Base-by-base conservation (phyloP, 2,888 invertebrate genomes). In the Drosophila cracens region DNA sequence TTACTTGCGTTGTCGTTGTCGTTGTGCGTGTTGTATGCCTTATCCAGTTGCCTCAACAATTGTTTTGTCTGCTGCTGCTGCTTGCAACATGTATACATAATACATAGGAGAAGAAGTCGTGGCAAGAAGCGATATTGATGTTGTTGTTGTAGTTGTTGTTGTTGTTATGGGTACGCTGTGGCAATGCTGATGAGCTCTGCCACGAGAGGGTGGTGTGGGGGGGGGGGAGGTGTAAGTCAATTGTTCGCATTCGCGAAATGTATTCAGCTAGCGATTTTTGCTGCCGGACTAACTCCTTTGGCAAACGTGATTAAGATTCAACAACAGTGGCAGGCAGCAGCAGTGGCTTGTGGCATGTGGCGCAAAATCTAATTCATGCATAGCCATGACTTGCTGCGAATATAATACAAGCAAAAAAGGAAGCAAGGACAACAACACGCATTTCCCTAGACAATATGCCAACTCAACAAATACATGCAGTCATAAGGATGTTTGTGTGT, bases 281-380 rank as follows among this genome's bases (percentile, higher is more conserved):
- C 27, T 38, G 38, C 52, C 36, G 36, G 70, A 66, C 74, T 77
- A 77, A 79, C 79, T 79, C 81, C 81, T 81, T 74, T 74, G 70
- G 56, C 56, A n/a, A 82, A 79, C 77, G 81, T 79, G 81, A 81
- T 81, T 81, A 81, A 81, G 80, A 79, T 81, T 79, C 76, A 74
- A 58, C 46, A 58, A n/a, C 58, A 58, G 46, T 46, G 33, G 18
- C 54, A 54, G n/a, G 68, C 64, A 64, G 61, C 52, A 52, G 33
- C 13, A 60, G 70, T n/a, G 52, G 67, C 69, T 25, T 46, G 46
- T 46, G 59, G 62, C 74, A 46, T 46, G 46, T 46, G 59, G 59
- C 74, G 38, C 79, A 68, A 65, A 79, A 79, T 81, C 76, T 81
- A 81, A 81, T 74, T 81, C 81, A 79, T 81, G 82, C 82, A 74